phyloP scores from a whole-genome alignment of 2,113 vertebrate genomes.

The Poeciliopsis prolifica region DNA sequence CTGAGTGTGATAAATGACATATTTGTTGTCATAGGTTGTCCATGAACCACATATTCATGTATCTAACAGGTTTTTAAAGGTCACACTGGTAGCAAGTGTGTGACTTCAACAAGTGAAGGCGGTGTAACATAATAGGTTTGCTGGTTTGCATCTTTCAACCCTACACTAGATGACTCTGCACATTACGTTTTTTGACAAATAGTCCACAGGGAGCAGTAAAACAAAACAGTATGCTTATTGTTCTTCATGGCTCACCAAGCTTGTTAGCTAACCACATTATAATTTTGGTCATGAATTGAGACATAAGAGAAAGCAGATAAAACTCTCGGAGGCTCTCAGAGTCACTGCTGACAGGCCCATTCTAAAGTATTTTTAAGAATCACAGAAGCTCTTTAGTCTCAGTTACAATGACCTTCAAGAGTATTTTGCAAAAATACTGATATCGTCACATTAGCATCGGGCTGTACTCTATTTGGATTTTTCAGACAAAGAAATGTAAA shows the following conservation, averaged over 20 bases:
- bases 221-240: neutral
- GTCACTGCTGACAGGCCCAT: neutral
- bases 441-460: too few species aligned
- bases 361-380: neutral
- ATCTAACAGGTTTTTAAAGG: neutral
- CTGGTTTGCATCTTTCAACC: constrained; percentile 25
- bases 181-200: constrained; percentile 48
- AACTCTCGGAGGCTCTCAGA: neutral
- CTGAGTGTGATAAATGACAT: neutral
- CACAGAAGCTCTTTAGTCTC: neutral
- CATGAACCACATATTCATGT: neutral
- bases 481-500: too few species aligned
- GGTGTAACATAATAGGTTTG: constrained; percentile 37
- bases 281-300: constrained; percentile 7
- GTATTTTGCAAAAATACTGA: too few species aligned
- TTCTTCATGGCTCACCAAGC: constrained; percentile 8
- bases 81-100: neutral
- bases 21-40: neutral
- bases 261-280: neutral
- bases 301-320: neutral
- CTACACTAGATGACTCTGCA: constrained; percentile 8
- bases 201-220: constrained; percentile 20
- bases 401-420: too few species aligned
- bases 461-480: neutral
- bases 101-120: constrained; percentile 10